These are phyloP conservation scores for Gobiocypris rarus DNA, from an alignment of 2,113 vertebrate genomes.

Conservation along the genomic window DNA sequence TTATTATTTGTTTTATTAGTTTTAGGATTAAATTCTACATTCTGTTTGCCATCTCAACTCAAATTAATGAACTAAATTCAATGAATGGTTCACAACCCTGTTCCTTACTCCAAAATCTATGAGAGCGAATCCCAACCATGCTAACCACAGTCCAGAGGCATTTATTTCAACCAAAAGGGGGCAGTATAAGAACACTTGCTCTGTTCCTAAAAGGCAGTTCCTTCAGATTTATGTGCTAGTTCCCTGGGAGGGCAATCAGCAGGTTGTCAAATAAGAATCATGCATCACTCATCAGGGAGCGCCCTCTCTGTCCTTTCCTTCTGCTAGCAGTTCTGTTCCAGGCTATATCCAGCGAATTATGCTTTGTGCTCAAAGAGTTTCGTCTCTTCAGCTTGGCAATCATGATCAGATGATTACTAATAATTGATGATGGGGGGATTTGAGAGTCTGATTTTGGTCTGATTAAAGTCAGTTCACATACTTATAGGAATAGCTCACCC, in stretches of 20 bases:
- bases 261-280: constrained; percentile 71
- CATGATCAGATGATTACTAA: not conserved
- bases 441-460: too few species aligned
- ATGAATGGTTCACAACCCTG: too few species aligned
- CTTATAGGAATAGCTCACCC: too few species aligned
- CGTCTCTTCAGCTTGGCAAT: not conserved
- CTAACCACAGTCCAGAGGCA: not conserved
- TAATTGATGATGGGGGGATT: too few species aligned
- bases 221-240: constrained; percentile 60
- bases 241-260: constrained; percentile 69
- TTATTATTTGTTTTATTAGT: too few species aligned
- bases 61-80: not conserved
- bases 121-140: not conserved
- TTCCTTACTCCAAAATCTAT: not conserved
- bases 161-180: constrained; percentile 73
- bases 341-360: constrained; percentile 31
- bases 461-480: too few species aligned
- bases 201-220: constrained; percentile 46
- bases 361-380: not conserved
- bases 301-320: constrained; percentile 44
- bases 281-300: constrained; percentile 66
- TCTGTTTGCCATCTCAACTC: too few species aligned
- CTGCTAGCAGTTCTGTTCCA: constrained; percentile 47
- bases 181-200: constrained; percentile 73
- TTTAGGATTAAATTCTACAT: too few species aligned